These are phyloP conservation scores for Chromis chromis DNA, from an alignment of 2,797 vertebrate species.

Conservation along the genomic window DNA sequence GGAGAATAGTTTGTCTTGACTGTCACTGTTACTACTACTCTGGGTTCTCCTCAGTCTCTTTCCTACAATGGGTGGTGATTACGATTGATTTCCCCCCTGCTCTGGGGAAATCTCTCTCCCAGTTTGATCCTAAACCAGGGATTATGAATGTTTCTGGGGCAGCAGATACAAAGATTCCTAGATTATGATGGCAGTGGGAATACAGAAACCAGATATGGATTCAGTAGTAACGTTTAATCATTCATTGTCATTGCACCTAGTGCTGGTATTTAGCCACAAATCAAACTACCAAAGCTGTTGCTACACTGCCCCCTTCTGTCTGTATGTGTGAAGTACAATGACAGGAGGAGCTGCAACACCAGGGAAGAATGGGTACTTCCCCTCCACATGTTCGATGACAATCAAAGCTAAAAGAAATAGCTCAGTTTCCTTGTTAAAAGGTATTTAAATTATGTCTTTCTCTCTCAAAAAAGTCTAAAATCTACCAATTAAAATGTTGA, in stretches of 20 bases:
- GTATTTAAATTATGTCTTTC: no score
- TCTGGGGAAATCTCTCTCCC: constrained; percentile 27
- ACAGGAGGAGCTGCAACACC: background rate
- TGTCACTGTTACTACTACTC: constrained; percentile 41
- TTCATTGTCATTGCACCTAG: constrained; percentile 17
- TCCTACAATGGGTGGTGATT: constrained; percentile 49
- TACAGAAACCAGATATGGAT: constrained; percentile 16
- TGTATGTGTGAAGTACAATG: constrained; percentile 26
- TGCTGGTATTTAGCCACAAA: background rate
- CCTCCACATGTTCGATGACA: no score
- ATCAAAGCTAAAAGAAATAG: background rate
- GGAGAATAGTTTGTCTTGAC: constrained; percentile 39
- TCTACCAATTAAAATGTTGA: no score
- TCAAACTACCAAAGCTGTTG: constrained; percentile 14
- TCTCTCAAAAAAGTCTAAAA: no score
- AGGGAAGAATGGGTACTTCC: background rate
- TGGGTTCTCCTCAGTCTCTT: constrained; percentile 22
- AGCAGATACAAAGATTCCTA: constrained; percentile 30
- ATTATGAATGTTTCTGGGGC: constrained; percentile 32
- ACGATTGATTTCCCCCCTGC: constrained; percentile 49
- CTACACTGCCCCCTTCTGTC: constrained; percentile 78
- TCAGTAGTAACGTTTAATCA: constrained; percentile 37
- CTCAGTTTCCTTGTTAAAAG: background rate
- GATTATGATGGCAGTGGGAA: constrained; percentile 33
- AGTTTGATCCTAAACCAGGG: constrained; percentile 24